Percentiles rank a stretch among this genome's conserved stretches.
phyloP scores from a whole-genome alignment of 2,888 invertebrate genomes.

The Calameuta idolon region DNA sequence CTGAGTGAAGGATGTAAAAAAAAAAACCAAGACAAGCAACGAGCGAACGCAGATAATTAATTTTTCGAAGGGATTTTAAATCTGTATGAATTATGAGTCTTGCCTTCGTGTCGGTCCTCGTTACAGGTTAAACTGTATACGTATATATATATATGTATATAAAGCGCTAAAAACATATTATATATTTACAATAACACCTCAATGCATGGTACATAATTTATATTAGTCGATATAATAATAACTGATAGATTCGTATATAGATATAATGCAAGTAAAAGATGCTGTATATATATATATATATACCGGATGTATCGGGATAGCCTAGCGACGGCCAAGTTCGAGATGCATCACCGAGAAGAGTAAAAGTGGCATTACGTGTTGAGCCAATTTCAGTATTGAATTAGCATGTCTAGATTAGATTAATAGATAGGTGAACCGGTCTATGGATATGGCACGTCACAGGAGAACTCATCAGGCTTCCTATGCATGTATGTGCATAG shows the following conservation, averaged over 20 bases:
- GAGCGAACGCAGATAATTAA: conserved; percentile 43
- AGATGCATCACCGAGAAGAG: not conserved
- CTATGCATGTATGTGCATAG: not conserved
- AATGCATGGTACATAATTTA: no score
- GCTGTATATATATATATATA: not conserved
- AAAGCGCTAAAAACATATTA: no score
- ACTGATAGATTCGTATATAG: no score
- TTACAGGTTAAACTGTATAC: no score
- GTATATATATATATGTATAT: no score
- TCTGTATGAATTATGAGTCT: no score
- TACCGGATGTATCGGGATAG: not conserved
- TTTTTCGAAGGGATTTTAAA: conserved; percentile 28
- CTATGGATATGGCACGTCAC: not conserved
- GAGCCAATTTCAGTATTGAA: not conserved
- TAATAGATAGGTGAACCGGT: not conserved
- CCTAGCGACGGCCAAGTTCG: not conserved
- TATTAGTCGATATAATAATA: no score
- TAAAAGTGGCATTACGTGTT: not conserved
- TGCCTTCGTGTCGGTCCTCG: no score
- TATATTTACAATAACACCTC: no score
- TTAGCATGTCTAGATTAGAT: not conserved
- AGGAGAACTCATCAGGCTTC: not conserved
- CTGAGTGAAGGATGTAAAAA: no score
- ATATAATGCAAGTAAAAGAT: no score
- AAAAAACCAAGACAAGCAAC: not conserved